Base-by-base conservation (phyloP, 2,888 invertebrate species). In the Stomorhina lunata region DNA sequence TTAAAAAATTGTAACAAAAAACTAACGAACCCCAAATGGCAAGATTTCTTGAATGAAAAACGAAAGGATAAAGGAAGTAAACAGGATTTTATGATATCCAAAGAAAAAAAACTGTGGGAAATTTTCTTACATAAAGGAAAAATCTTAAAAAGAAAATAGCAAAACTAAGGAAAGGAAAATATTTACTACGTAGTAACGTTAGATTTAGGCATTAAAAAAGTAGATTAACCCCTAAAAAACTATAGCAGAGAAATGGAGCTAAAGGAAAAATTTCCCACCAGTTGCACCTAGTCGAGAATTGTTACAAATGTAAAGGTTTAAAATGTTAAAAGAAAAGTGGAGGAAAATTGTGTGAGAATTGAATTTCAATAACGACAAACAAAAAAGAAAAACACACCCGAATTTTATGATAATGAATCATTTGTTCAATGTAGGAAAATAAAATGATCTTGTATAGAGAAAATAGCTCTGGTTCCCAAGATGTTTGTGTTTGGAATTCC, bases 401-500 rank as follows among this genome's bases (percentile, higher is more conserved):
- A 50, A 27, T 55, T n/a, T 4, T 7, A 40, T 22, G n/a, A n/a
- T n/a, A n/a, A n/a, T n/a, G 3, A 37, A 25, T 32, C 10, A 17
- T 40, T n/a, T 17, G 17, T 48, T n/a, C 9, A 32, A 12, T 40
- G 29, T 20, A 22, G 15, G 9, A 27, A 10, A 45, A n/a, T n/a
- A n/a, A 45, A 45, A 17, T 61, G 55, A 65, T 71, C 55, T 78
- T 71, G 45, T 65, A 20, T 32, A 40, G 4, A 29, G 1, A n/a
- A 53, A 82, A 82, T 75, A 32, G 65, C 69, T 20, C 71, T 59
- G 53, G 43, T 76, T 79, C 45, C 59, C 75, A 82, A 66, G 29
- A 34, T 17, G 32, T 65, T 12, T 15, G 1, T 32, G 7, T 29
- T 6, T n/a, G 53, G 25, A 68, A 73, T 82, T 82, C 55, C 79